Conservation (phyloP, 2,888 invertebrate species). For the Aphodius sticticus region DNA sequence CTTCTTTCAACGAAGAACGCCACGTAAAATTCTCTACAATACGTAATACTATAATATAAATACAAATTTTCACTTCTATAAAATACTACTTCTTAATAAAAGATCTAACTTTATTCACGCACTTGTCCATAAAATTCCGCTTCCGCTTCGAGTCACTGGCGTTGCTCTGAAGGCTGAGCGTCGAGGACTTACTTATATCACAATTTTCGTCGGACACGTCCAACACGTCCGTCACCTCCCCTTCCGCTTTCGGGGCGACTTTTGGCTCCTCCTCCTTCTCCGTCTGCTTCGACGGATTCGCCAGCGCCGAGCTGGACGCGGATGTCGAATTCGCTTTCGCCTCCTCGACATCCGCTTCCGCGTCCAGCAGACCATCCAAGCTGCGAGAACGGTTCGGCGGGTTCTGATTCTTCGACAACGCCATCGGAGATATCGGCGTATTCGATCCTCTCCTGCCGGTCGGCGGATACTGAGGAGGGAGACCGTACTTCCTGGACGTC, state of each 20-base stretch:
- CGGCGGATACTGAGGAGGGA: slow-evolving; percentile 58
- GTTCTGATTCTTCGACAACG: slow-evolving; percentile 37
- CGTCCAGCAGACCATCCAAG: slow-evolving; percentile 69
- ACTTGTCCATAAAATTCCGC: slow-evolving; percentile 86
- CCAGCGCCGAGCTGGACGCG: slow-evolving; percentile 21
- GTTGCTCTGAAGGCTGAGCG: slow-evolving; percentile 63
- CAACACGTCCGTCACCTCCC: slow-evolving; percentile 32
- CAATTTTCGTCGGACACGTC: slow-evolving; percentile 49
- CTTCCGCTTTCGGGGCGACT: slow-evolving; percentile 37
- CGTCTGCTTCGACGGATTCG: slow-evolving; percentile 35
- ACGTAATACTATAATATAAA: slow-evolving; percentile 10
- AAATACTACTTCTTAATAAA: slow-evolving; percentile 63
- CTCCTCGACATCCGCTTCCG: slow-evolving; percentile 33
- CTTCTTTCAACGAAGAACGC: slow-evolving; percentile 21
- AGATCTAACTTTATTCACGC: slow-evolving; percentile 84
- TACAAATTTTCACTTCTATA: not conserved
- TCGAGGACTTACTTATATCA: slow-evolving; percentile 60
- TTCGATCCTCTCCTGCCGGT: slow-evolving; percentile 58
- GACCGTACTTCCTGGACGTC: slow-evolving; percentile 56
- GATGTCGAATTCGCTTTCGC: slow-evolving; percentile 43
- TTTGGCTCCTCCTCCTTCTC: slow-evolving; percentile 33
- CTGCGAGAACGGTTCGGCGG: slow-evolving; percentile 68
- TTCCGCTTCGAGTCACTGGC: slow-evolving; percentile 70
- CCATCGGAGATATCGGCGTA: slow-evolving; percentile 57
- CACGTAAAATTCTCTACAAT: slow-evolving; percentile 12